Evolutionary conservation across 1,140 invertebrate species (phyloP).

Genomic region (Pentalonia nigronervosa): DNA sequence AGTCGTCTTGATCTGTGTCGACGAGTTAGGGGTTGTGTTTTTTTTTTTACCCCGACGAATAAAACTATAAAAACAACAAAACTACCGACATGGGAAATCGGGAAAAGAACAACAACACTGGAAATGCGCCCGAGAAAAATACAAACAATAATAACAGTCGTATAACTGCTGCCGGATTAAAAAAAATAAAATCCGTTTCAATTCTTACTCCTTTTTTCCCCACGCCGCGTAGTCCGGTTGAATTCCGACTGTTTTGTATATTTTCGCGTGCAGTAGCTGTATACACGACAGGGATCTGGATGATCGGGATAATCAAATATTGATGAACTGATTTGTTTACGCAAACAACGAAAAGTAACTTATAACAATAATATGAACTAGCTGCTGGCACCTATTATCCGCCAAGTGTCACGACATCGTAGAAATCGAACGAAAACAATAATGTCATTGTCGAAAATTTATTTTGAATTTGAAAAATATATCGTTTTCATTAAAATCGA

Average conservation of each 20-base stretch:
- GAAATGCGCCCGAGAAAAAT: background rate
- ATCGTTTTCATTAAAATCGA: background rate
- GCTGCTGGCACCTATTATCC: background rate
- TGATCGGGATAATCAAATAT: background rate
- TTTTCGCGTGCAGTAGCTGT: background rate
- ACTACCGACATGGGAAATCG: constrained; percentile 53
- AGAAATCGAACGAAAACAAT: background rate
- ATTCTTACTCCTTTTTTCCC: background rate
- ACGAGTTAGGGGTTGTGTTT: background rate
- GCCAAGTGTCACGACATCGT: background rate
- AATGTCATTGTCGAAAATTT: background rate
- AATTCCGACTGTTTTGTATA: background rate
- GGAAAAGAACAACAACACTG: constrained; percentile 20
- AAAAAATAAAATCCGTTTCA: constrained; percentile 22
- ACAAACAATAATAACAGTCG: constrained; percentile 38
- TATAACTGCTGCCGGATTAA: constrained; percentile 6
- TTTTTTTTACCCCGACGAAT: background rate
- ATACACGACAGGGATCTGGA: background rate
- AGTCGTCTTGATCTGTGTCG: background rate
- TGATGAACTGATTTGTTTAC: background rate
- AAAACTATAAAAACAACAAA: constrained; percentile 50
- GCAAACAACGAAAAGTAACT: background rate
- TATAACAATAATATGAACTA: background rate
- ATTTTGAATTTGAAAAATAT: background rate
- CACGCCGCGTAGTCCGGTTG: background rate